Conservation (phyloP, 2,113 vertebrate species). For the Picathartes gymnocephalus region DNA sequence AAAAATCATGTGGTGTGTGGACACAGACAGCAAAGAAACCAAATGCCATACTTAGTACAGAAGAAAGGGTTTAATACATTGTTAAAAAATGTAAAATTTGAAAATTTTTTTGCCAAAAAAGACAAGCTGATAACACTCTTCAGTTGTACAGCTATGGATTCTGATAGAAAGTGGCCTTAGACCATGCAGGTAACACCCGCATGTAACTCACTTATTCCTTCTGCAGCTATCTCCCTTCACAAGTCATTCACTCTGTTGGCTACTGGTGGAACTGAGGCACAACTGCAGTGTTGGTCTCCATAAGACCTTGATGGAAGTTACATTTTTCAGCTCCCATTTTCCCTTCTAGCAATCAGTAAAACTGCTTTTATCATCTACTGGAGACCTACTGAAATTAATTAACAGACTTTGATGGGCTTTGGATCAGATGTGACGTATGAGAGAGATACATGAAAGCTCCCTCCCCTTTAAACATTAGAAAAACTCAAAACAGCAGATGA, state of each 20-base stretch:
- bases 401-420: neutral
- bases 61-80: neutral
- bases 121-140: neutral
- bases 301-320: neutral
- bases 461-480: neutral
- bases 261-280: neutral
- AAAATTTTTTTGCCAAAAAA: neutral
- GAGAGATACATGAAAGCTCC: conserved; percentile 16
- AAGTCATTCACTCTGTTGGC: neutral
- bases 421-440: neutral
- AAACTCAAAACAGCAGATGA: conserved; percentile 25
- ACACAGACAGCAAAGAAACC: neutral
- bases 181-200: neutral
- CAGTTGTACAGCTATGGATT: neutral
- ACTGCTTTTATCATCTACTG: neutral
- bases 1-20: neutral
- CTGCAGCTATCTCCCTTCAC: neutral
- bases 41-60: neutral
- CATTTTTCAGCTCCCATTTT: neutral
- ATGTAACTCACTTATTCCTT: neutral
- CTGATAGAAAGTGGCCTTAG: neutral
- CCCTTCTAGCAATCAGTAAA: neutral
- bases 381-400: conserved; percentile 1
- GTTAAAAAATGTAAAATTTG: neutral
- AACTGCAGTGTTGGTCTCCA: neutral